Percentiles rank a stretch among this genome's conserved stretches.
Evolutionary conservation across 2,888 invertebrate species (phyloP).

Genomic region (Mystacides longicornis): DNA sequence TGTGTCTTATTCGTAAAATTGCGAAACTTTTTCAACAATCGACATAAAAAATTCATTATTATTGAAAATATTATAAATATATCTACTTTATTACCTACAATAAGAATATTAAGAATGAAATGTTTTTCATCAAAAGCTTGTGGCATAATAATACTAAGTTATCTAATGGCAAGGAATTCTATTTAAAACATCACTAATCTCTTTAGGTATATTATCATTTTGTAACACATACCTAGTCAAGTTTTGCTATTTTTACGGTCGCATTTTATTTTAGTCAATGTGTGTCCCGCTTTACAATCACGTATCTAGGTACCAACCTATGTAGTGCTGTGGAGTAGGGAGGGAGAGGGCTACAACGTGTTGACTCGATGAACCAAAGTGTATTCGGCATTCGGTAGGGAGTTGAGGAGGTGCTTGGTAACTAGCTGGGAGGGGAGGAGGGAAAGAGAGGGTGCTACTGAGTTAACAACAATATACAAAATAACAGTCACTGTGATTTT

Average conservation of each 20-base stretch:
- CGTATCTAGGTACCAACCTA: neutral
- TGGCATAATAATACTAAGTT: no score
- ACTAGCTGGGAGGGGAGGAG: neutral
- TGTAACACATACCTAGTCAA: no score
- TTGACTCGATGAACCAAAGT: neutral
- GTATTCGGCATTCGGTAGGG: neutral
- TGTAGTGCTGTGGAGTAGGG: neutral
- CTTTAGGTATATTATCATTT: no score
- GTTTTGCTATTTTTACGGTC: neutral
- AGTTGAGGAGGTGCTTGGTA: neutral
- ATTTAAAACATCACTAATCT: no score
- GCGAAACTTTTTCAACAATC: no score
- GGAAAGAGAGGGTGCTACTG: neutral
- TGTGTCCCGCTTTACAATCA: neutral
- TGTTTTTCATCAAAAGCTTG: no score
- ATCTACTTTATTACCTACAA: no score
- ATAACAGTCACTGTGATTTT: neutral
- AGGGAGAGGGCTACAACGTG: neutral
- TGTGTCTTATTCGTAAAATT: no score
- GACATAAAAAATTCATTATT: no score
- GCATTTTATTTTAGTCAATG: neutral
- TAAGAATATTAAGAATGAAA: no score
- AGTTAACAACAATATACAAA: neutral
- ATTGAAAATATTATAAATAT: no score
- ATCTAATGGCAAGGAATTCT: no score